Evolutionary conservation across 2,797 vertebrate species (phyloP).

Genomic region (Urocyon cinereoargenteus): DNA sequence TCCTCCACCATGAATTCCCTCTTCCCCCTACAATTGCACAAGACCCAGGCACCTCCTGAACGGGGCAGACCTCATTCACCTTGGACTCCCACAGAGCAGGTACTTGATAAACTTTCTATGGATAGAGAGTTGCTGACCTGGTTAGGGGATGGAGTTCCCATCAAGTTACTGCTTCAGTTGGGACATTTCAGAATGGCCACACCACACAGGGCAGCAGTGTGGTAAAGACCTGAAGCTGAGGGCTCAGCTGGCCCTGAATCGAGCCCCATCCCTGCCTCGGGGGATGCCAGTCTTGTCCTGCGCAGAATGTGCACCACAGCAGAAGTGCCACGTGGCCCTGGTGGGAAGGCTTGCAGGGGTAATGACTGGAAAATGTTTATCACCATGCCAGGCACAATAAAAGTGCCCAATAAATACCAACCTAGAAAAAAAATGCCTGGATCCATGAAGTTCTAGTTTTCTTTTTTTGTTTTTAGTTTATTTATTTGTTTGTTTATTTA

Average conservation of each 20-base stretch:
- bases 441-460: neutral
- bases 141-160: fast-evolving
- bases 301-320: too few relatives aligned
- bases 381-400: fast-evolving
- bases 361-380: neutral
- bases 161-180: neutral
- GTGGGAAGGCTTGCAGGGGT: neutral
- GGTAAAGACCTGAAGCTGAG: neutral
- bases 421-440: neutral
- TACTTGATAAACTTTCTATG: fast-evolving
- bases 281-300: neutral
- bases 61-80: neutral
- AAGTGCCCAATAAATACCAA: neutral
- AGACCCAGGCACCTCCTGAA: neutral
- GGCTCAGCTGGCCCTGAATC: neutral
- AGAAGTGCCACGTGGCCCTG: fast-evolving
- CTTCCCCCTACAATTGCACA: fast-evolving
- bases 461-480: neutral
- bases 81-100: neutral
- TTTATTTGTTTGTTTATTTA: too few relatives aligned
- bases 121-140: neutral
- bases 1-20: neutral
- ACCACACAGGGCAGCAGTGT: fast-evolving
- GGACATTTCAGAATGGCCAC: neutral
- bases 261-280: fast-evolving